phyloP scores from a whole-genome alignment of 2,888 invertebrate genomes.

The Rotaria magnacalcarata region DNA sequence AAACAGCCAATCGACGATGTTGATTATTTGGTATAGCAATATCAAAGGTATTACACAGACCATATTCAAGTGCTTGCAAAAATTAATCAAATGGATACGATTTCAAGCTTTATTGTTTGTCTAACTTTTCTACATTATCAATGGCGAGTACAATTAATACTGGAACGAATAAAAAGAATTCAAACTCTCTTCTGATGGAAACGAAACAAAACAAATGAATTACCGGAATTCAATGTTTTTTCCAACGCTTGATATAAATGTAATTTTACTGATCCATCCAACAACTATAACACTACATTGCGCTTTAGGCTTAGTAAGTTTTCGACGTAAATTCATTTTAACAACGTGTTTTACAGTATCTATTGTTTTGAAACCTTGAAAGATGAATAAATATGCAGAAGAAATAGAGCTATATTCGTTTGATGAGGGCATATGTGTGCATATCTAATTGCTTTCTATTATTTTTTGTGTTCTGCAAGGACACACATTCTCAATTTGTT shows the following conservation, averaged over 20 bases:
- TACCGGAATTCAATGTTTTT: neutral
- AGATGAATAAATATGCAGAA: too few relatives aligned
- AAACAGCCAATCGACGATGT: neutral
- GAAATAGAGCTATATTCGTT: too few relatives aligned
- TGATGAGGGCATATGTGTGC: too few relatives aligned
- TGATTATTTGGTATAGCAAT: neutral
- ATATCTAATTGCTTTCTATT: too few relatives aligned
- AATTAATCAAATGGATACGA: neutral
- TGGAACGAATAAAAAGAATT: neutral
- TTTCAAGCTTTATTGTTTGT: neutral
- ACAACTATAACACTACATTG: neutral
- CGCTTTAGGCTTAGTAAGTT: neutral
- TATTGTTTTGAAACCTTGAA: neutral
- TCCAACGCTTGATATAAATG: neutral
- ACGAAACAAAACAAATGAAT: neutral
- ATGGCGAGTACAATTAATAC: neutral
- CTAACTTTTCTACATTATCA: neutral
- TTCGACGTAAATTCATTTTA: neutral
- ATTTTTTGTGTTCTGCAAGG: too few relatives aligned
- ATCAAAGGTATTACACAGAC: neutral
- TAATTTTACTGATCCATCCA: neutral
- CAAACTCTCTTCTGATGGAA: neutral
- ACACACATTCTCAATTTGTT: too few relatives aligned
- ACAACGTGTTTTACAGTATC: neutral
- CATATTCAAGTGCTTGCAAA: too few relatives aligned